Percentiles rank a stretch among this genome's conserved stretches.
Conservation (phyloP, 2,888 invertebrate species). For the Dryobota labecula region DNA sequence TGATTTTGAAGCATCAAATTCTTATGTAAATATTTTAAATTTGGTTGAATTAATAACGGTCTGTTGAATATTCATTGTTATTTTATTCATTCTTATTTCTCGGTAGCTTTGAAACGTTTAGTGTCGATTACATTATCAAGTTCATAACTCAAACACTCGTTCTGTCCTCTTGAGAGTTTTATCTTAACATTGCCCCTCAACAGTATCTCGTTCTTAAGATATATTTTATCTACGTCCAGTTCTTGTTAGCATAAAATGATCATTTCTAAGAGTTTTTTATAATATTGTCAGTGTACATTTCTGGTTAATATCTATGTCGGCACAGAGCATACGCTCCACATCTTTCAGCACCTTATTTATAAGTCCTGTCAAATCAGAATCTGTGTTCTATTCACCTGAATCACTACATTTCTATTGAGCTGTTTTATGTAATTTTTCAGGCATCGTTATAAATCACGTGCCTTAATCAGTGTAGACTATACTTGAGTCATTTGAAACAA, state of each 20-base stretch:
- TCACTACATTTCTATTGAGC: not conserved
- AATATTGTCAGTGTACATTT: conserved; percentile 49
- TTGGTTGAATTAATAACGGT: conserved; percentile 1
- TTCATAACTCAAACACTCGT: conserved; percentile 32
- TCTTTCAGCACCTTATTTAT: conserved; percentile 42
- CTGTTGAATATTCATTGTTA: conserved; percentile 14
- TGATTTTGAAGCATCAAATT: not conserved
- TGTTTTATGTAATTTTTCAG: conserved; percentile 9
- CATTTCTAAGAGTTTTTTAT: conserved; percentile 56
- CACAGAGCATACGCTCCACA: not conserved
- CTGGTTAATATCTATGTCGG: conserved; percentile 44
- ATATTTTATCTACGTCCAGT: conserved; percentile 35
- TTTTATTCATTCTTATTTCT: conserved; percentile 11
- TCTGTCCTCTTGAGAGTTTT: conserved; percentile 36
- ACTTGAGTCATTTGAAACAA: conserved; percentile 27
- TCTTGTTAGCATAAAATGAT: conserved; percentile 46
- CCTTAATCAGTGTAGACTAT: conserved; percentile 4
- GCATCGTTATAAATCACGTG: conserved; percentile 38
- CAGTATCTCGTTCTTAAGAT: conserved; percentile 40
- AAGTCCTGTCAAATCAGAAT: conserved; percentile 27
- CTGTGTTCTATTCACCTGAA: conserved; percentile 7
- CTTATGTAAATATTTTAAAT: conserved; percentile 20
- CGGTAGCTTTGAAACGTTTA: conserved; percentile 11
- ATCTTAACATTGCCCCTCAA: conserved; percentile 55
- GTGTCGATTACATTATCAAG: conserved; percentile 33